Evolutionary conservation across 2,888 invertebrate species (phyloP), one percentile per base, ranked within the genome.

Genomic region (Galerucella pusilla): DNA sequence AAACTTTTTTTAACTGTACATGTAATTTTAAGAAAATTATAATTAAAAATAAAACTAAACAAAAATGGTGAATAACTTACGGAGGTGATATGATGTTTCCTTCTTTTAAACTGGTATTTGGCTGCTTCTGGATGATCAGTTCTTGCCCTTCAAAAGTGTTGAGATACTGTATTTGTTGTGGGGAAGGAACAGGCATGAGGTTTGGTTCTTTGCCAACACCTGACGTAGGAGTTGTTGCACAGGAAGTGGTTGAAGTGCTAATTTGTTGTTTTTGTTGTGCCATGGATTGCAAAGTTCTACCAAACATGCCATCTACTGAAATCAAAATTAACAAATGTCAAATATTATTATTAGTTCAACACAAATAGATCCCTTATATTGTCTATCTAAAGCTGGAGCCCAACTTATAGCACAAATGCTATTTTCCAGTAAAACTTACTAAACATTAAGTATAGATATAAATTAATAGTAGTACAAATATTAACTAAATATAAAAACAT

Each of bases 81-180:
- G 93, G 91, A 75, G 94, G 93, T 86, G 93, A 93, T 87, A 92
- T 92, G 83, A 92, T 92, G 80, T 91, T 92, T 85, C 91, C 91
- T 87, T 94, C 95, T 87, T 94, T 94, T 78, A 95, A 89, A 88
- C 96, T 96, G 59, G 96, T 95, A 87, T 97, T 97, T 67, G 97
- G 95, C 89, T 97, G 97, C 88, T 97, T 97, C 87, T 97, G 97
- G 89, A 97, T 97, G 82, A 97, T 97, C 85, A 97, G 89, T 89
- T 97, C 97, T 91, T 97, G 97, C 78, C 97, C 97, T 91, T 97
- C 97, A 88, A 97, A 97, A 83, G 96, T 94, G 90, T 96, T 97
- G 85, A 97, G 92, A 90, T 97, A 97, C 83, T 96, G 96, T 86
- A 97, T 97, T 91, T 97, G 97, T 89, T 97, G 97, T 74, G 97